Conservation (phyloP, 1,140 invertebrate species). For the Mamestra configurata region DNA sequence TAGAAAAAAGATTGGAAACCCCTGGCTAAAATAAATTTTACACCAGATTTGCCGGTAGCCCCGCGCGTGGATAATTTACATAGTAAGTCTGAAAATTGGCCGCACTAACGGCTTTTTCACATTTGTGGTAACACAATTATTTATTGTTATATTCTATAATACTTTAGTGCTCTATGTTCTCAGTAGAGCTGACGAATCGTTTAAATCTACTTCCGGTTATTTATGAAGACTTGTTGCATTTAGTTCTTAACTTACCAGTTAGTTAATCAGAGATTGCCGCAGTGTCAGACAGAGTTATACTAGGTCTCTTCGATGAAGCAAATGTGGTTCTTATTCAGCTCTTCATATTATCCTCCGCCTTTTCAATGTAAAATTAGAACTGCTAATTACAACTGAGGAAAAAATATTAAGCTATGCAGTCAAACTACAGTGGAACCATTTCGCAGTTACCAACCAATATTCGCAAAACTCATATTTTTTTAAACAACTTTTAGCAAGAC, state of each 20-base stretch:
- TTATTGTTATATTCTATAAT: too few relatives aligned
- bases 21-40: too few relatives aligned
- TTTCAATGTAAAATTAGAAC: constrained; percentile 26
- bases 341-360: constrained; percentile 44
- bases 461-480: neutral
- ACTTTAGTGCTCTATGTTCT: too few relatives aligned
- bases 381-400: constrained; percentile 33
- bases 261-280: constrained; percentile 33
- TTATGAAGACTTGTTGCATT: constrained; percentile 23
- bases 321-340: constrained; percentile 39
- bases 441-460: too few relatives aligned
- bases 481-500: neutral
- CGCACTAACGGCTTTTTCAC: neutral
- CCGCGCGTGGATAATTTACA: too few relatives aligned
- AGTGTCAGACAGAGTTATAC: constrained; percentile 4
- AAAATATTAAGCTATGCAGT: constrained; percentile 33
- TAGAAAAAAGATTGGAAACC: too few relatives aligned
- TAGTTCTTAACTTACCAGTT: constrained; percentile 41
- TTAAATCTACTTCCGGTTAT: neutral
- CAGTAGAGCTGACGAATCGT: neutral
- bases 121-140: neutral
- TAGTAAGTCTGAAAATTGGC: too few relatives aligned
- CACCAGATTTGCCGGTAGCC: too few relatives aligned
- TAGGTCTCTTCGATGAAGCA: constrained; percentile 23
- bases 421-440: neutral